Base-by-base conservation (phyloP, 2,888 invertebrate genomes). In the Ypsolopha sequella region DNA sequence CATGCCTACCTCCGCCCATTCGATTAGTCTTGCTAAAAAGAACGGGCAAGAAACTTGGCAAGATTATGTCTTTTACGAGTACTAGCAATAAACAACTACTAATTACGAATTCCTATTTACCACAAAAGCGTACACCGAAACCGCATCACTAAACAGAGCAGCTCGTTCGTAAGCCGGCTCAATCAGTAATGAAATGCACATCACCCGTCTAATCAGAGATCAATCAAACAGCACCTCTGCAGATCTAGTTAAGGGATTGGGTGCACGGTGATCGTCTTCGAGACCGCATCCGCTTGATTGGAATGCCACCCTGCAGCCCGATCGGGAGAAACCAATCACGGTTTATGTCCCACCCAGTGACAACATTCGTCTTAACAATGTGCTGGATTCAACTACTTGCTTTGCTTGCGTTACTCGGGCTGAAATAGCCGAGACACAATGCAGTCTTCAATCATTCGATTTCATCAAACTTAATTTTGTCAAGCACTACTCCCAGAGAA, bases 241-340 rank as follows among this genome's bases (percentile, higher is more conserved):
- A 54, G 58, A 56, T 54, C 54, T 55, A 54, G 53, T 58, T 56
- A 58, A 56, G 68, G 72, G 72, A 70, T 73, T 76, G 70, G 50
- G 43, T 51, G 35, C 47, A 64, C 61, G 58, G 61, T 61, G 70
- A 70, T 71, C 66, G 64, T 64, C 68, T 64, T 60, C 56, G 63
- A 70, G 65, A 70, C 63, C 63, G 66, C 60, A 58, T 60, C 56
- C 60, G 48, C 36, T 44, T 51, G 53, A 53, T 53, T 53, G 51
- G 53, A 53, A 53, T 52, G 46, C 53, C 46, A 47, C 43, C 47
- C 50, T 10, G 51, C 68, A 72, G 24, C 67, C 67, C 59, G 66
- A 64, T 68, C 68, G 61, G 58, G 64, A 67, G 69, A 65, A 72
- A 76, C 69, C 69, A 73, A 74, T 77, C 72, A 72, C 67, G 69